Evolutionary conservation across 2,113 vertebrate genomes (phyloP).

Genomic region (Scatophagus argus): DNA sequence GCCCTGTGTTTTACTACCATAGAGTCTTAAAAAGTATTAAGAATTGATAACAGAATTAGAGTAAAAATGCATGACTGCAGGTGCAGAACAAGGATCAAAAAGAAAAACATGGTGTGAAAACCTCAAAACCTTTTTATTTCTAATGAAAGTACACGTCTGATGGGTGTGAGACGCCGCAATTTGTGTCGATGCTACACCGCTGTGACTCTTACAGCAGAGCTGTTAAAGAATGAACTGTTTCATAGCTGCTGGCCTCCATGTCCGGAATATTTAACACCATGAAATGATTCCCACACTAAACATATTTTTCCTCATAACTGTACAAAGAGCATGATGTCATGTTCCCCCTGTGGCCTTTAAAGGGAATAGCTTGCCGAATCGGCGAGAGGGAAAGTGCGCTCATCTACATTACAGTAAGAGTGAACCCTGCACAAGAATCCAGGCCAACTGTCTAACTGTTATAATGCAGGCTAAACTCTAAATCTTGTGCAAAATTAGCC

Average conservation of each 20-base stretch:
- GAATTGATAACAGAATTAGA: slow-evolving; percentile 19
- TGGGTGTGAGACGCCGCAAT: slow-evolving; percentile 40
- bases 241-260: slow-evolving; percentile 58
- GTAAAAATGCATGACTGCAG: slow-evolving; percentile 38
- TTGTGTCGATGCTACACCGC: slow-evolving; percentile 18
- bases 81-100: slow-evolving; percentile 44
- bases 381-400: slow-evolving; percentile 37
- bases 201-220: slow-evolving; percentile 35
- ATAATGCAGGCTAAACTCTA: neutral
- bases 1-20: neutral
- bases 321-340: slow-evolving; percentile 72
- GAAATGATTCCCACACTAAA: slow-evolving; percentile 62
- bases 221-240: slow-evolving; percentile 60
- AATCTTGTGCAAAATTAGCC: slow-evolving; percentile 26
- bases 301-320: slow-evolving; percentile 62
- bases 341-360: slow-evolving; percentile 56
- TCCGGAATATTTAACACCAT: slow-evolving; percentile 64
- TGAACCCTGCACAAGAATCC: slow-evolving; percentile 15
- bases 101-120: neutral
- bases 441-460: slow-evolving; percentile 4
- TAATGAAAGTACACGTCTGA: slow-evolving; percentile 40
- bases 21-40: slow-evolving; percentile 10
- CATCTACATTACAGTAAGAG: slow-evolving; percentile 26
- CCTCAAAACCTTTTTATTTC: slow-evolving; percentile 24
- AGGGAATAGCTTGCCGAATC: slow-evolving; percentile 55